Evolutionary conservation across 1,140 invertebrate species (phyloP), one percentile per base, ranked within the genome.

Genomic region (fruit fly (Drosophila melanogaster)): DNA sequence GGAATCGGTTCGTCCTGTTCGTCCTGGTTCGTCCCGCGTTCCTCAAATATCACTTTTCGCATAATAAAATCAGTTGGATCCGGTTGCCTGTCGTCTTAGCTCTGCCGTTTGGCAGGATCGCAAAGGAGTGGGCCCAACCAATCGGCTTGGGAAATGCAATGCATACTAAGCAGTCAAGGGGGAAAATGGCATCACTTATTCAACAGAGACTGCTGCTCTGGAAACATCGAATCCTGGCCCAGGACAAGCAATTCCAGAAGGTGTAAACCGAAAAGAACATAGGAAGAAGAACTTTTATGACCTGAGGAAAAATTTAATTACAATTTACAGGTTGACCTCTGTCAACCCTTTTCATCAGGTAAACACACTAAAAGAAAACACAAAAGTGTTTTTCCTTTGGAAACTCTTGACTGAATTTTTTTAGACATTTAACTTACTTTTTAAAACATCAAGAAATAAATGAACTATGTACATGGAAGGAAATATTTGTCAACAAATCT

Each of bases 1-100:
- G n/a, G 10, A 43, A 35, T 22, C 17, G 40, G 56, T 19, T 14
- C 19, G n/a, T 51, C 56, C 22, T 24, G 33, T 26, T 41, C 17
- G 70, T 55, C 33, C 14, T 44, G 4, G 49, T 30, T 30, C n/a
- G n/a, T n/a, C n/a, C 35, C 61, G 43, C 4, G 11, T 19, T 44
- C 66, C 56, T 53, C 47, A 50, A 77, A 61, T 79, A 67, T 79
- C 76, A 64, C 84, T 89, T 89, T 60, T 60, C 76, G 84, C 84
- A 87, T 87, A 89, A 87, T 74, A 87, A 87, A 87, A 74, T 84
- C 64, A 77, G 58, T 59, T 35, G 37, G 51, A 70, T 64, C 38
- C 40, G 60, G 66, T 79, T 50, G 75, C 49, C 62, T 70, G 64
- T 70, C 58, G 69, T 64, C 72, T 64, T 57, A 79, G 55, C 46